A percentile compares a stretch with the other conserved stretches of the same genome.
These are phyloP conservation scores for Hirtodrosophila trivittata DNA, from an alignment of 2,888 invertebrate genomes.

Conservation along the genomic window DNA sequence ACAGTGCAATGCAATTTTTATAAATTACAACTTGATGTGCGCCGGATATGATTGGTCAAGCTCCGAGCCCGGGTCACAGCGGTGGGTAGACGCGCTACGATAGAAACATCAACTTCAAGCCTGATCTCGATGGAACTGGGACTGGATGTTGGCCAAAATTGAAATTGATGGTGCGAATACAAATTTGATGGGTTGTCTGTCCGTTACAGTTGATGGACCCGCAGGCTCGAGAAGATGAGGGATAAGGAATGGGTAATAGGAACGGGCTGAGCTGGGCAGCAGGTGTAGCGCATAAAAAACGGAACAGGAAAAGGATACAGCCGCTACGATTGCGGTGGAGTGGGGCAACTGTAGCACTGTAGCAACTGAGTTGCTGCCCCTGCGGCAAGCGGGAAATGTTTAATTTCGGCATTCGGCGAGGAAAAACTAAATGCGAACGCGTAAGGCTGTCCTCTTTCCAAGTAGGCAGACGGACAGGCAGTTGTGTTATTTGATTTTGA, in stretches of 20 bases:
- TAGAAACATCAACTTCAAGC: constrained; percentile 62
- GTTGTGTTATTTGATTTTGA: constrained; percentile 82
- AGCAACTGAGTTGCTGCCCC: background rate
- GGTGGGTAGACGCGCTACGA: constrained; percentile 20
- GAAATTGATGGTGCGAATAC: constrained; percentile 72
- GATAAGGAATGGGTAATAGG: background rate
- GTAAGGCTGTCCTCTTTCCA: constrained; percentile 46
- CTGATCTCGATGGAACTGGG: constrained; percentile 42
- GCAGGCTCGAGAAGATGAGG: constrained; percentile 6
- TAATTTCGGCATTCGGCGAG: constrained; percentile 37
- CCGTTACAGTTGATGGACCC: constrained; percentile 39
- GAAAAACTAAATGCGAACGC: constrained; percentile 56
- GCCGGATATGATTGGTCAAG: constrained; percentile 62
- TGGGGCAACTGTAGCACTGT: constrained; percentile 19
- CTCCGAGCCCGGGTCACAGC: constrained; percentile 1
- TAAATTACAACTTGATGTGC: constrained; percentile 70
- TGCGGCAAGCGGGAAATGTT: constrained; percentile 48
- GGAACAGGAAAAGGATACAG: constrained; percentile 48
- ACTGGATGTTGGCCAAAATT: constrained; percentile 56
- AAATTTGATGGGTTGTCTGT: constrained; percentile 64
- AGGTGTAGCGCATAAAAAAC: constrained; percentile 69
- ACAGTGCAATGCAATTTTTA: constrained; percentile 76
- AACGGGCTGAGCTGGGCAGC: constrained; percentile 44
- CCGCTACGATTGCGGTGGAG: constrained; percentile 11
- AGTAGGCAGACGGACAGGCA: constrained; percentile 44